Base-by-base conservation (phyloP, 2,888 invertebrate genomes). In the Elysia crispata region DNA sequence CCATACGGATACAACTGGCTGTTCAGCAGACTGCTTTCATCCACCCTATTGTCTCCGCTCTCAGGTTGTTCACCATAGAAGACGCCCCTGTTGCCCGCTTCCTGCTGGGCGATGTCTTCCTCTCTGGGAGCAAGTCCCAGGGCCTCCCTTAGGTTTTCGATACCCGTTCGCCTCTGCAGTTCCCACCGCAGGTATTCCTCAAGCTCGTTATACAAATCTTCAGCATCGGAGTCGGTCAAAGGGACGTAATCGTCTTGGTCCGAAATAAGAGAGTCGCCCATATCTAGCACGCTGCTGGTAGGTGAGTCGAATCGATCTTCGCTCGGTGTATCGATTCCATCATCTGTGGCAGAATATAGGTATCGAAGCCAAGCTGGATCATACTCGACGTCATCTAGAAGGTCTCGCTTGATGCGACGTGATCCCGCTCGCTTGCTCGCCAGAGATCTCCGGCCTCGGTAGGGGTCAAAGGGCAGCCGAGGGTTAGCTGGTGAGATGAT, bases 321-420 rank as follows among this genome's bases (percentile, higher is more conserved):
- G 23, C 79, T 73, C 8, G 69, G 79, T 41, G 41, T 11, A 6
- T 41, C 11, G 41, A 11, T 3, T 41, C 11, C 41, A 18, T 69
- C 72, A 3, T 74, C 64, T 23, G 76, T 69, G 18, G 70, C 30
- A 11, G 66, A 31, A 15, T 25, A 31, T 62, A 79, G 72, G 20
- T 72, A 6, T 64, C 75, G 20, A 67, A 62, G 66, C 73, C 66
- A 41, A 11, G 3, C 41, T 6, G 41, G 41, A 70, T 74, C 75
- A 73, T 80, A 80, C 20, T 76, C 72, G 25, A 69, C 69, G 77
- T 84, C 83, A 31, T 83, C 82, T 5, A 82, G 70, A 8, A 83
- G 74, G 76, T 84, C 84, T 0, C 84, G 80, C 66, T 84, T 84
- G 76, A 83, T 84, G 11, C 84, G 77, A n/a, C 81, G 79, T 11